These are phyloP conservation scores for Garra rufa DNA, from an alignment of 2,113 vertebrate genomes.

Conservation along the genomic window DNA sequence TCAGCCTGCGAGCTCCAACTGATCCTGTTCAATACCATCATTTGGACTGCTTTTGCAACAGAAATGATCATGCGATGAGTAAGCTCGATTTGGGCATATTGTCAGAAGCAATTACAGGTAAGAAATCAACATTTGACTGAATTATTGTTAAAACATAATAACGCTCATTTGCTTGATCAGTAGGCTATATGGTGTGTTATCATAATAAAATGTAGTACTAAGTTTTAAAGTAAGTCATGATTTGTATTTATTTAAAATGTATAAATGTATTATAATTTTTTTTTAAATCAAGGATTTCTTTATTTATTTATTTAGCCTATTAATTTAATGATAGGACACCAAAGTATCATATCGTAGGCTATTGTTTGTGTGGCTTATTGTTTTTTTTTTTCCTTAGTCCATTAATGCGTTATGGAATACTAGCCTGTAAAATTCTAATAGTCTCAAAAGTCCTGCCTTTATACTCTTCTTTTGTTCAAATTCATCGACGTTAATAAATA, in stretches of 20 bases:
- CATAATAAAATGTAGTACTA: background rate
- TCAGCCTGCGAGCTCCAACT: slow-evolving; percentile 57
- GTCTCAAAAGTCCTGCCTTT: background rate
- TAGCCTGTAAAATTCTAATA: background rate
- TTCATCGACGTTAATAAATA: slow-evolving; percentile 6
- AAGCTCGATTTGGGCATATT: slow-evolving; percentile 72
- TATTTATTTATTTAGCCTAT: background rate
- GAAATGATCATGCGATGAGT: slow-evolving; percentile 81
- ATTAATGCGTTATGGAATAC: background rate
- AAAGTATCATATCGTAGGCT: background rate
- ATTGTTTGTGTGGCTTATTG: background rate
- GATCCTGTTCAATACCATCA: slow-evolving; percentile 36
- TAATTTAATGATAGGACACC: background rate
- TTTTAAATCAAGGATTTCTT: background rate
- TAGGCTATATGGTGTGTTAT: background rate
- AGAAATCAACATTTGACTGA: slow-evolving; percentile 36
- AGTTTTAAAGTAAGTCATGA: slow-evolving; percentile 9
- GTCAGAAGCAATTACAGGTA: slow-evolving; percentile 77
- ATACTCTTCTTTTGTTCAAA: background rate
- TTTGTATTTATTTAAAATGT: background rate
- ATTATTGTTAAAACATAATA: background rate
- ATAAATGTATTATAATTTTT: background rate
- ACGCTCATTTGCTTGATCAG: background rate
- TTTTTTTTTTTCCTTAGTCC: background rate
- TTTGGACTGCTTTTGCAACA: slow-evolving; percentile 69